Conservation (phyloP, 1,140 invertebrate species). For the Microplitis demolitor region DNA sequence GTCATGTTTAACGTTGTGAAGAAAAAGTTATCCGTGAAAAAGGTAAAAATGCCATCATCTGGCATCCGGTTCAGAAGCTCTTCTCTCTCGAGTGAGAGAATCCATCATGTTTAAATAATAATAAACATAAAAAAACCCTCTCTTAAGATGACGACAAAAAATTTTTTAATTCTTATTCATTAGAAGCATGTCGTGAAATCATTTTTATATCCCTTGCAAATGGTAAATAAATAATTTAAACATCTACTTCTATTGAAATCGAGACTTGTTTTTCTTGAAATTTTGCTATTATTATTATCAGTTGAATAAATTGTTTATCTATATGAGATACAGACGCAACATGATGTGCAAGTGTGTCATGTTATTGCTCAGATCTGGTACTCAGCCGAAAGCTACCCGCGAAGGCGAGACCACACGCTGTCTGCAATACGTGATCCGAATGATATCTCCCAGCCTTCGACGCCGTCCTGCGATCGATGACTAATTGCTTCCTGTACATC, state of each 20-base stretch:
- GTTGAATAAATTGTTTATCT: too few species aligned
- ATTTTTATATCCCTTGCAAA: too few species aligned
- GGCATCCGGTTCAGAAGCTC: slow-evolving; percentile 16
- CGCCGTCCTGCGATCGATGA: slow-evolving; percentile 1
- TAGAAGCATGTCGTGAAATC: too few species aligned
- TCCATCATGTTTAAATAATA: too few species aligned
- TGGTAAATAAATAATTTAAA: too few species aligned
- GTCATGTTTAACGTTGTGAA: slow-evolving; percentile 1
- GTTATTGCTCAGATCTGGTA: background rate
- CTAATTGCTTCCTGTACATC: slow-evolving; percentile 15
- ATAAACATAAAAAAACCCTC: too few species aligned
- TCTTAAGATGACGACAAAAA: too few species aligned
- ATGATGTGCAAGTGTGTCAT: background rate
- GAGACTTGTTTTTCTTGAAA: too few species aligned
- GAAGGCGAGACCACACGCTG: slow-evolving; percentile 18
- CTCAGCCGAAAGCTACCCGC: background rate
- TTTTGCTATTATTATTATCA: too few species aligned
- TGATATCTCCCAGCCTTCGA: slow-evolving; percentile 5
- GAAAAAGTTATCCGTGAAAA: slow-evolving; percentile 10
- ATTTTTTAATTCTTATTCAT: too few species aligned
- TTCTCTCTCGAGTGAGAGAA: too few species aligned
- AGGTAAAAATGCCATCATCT: slow-evolving; percentile 3
- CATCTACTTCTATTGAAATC: too few species aligned
- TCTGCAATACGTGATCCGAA: slow-evolving; percentile 13
- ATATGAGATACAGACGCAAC: background rate